Conservation (phyloP, 2,113 vertebrate genomes). For the Psophia crepitans region DNA sequence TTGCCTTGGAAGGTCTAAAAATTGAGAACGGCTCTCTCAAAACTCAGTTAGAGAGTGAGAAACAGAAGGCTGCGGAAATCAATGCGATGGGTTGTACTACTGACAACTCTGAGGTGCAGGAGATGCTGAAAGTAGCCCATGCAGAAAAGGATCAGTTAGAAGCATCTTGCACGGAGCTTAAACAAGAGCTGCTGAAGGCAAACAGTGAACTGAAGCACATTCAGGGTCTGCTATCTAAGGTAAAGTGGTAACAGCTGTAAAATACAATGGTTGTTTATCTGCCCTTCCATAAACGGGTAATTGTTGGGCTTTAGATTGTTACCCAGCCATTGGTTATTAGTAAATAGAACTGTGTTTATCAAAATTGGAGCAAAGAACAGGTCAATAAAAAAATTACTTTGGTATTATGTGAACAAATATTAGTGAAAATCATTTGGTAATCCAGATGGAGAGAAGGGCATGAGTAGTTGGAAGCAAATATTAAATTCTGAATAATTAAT, state of each 20-base stretch:
- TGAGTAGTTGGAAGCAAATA: neutral
- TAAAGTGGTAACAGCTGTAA: conserved; percentile 54
- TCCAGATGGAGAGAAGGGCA: neutral
- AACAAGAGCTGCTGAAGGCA: conserved; percentile 83
- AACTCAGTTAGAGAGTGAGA: conserved; percentile 84
- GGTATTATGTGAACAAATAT: neutral
- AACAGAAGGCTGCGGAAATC: conserved; percentile 81
- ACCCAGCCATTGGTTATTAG: neutral
- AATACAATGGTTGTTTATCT: neutral
- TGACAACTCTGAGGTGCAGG: conserved; percentile 79
- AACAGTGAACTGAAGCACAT: conserved; percentile 80
- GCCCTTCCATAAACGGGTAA: neutral
- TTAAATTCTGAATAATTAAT: neutral
- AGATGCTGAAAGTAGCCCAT: conserved; percentile 80
- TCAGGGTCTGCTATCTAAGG: conserved; percentile 82
- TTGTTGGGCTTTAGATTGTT: neutral
- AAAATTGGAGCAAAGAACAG: neutral
- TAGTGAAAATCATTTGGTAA: neutral
- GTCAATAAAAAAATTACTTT: neutral
- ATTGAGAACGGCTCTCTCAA: conserved; percentile 85
- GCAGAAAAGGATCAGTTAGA: conserved; percentile 87
- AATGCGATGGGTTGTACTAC: conserved; percentile 73
- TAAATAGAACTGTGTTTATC: neutral
- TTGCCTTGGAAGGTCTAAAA: conserved; percentile 76
- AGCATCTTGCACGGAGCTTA: conserved; percentile 80